Conservation (phyloP, 2,888 invertebrate genomes). For the Melangyna quadrimaculata region DNA sequence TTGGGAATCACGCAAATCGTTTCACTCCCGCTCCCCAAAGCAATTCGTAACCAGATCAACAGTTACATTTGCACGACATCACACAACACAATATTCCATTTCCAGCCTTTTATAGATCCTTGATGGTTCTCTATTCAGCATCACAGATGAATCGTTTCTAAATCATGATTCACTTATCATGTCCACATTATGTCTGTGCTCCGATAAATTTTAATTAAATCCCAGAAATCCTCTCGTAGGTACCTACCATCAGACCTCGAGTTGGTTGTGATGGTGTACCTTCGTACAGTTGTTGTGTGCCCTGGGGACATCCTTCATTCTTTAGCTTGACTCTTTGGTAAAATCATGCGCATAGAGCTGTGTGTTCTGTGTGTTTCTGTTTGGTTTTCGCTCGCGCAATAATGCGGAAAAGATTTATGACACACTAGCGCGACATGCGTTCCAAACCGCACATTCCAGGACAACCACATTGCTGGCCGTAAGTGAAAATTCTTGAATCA, state of each 20-base stretch:
- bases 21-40: conserved; percentile 38
- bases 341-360: conserved; percentile 5
- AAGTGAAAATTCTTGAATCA: conserved; percentile 62
- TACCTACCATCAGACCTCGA: background rate
- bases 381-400: conserved; percentile 39
- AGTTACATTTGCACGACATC: conserved; percentile 68
- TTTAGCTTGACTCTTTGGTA: conserved; percentile 22
- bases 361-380: conserved; percentile 29
- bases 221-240: conserved; percentile 45
- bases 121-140: background rate
- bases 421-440: conserved; percentile 68
- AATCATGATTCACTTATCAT: conserved; percentile 71
- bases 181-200: conserved; percentile 70
- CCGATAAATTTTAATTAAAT: conserved; percentile 72
- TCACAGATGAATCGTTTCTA: conserved; percentile 61
- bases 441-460: conserved; percentile 48
- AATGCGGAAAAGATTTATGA: conserved; percentile 72
- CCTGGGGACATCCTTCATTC: conserved; percentile 67
- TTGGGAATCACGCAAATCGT: conserved; percentile 45
- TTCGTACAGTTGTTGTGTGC: conserved; percentile 36
- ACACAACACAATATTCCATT: conserved; percentile 26
- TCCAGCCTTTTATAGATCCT: background rate
- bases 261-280: background rate
- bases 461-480: conserved; percentile 47
- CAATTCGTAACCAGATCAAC: conserved; percentile 66